Evolutionary conservation across 2,797 vertebrate genomes (phyloP).

Genomic region (Botia almorhae): DNA sequence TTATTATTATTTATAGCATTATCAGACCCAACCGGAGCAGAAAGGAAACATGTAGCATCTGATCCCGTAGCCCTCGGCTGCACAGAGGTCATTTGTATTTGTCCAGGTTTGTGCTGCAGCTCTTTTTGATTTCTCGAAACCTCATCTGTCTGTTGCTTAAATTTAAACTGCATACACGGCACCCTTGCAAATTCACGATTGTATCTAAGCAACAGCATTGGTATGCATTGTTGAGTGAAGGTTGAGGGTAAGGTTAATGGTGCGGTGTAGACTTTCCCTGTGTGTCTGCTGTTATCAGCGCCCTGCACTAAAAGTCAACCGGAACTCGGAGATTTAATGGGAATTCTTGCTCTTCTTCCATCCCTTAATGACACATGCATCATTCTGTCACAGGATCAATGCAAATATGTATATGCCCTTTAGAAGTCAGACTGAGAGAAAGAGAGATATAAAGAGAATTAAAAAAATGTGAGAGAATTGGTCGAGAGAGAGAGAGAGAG

Average conservation of each 20-base stretch:
- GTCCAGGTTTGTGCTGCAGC: constrained; percentile 23
- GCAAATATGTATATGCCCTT: constrained; percentile 60
- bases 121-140: constrained; percentile 23
- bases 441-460: neutral
- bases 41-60: constrained; percentile 2
- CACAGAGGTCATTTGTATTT: constrained; percentile 26
- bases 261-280: constrained; percentile 54
- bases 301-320: constrained; percentile 48
- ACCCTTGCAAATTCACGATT: constrained; percentile 54
- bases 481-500: neutral
- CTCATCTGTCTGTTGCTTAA: constrained; percentile 15
- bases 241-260: constrained; percentile 66
- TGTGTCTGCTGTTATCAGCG: constrained; percentile 58
- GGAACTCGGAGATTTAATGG: constrained; percentile 67
- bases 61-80: neutral
- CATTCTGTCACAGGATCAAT: constrained; percentile 65
- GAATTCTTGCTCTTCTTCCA: constrained; percentile 53
- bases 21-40: neutral
- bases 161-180: constrained; percentile 9
- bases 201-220: constrained; percentile 70
- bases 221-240: constrained; percentile 54
- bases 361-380: constrained; percentile 67
- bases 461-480: neutral
- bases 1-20: constrained; percentile 7
- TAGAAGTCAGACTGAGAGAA: constrained; percentile 19